Conservation (phyloP, 1,140 invertebrate genomes). For the Hyles vespertilio region DNA sequence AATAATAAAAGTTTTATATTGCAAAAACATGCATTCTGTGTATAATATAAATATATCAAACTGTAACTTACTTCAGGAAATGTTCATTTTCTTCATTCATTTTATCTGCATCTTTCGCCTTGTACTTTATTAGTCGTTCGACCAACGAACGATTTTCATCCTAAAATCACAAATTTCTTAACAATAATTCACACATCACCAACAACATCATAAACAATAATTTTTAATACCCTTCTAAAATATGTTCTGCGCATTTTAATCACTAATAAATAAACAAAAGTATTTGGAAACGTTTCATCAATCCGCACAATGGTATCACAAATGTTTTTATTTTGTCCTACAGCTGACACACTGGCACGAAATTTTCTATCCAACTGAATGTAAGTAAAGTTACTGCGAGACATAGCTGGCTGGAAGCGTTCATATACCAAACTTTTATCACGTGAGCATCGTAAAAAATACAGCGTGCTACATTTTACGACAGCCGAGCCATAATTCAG, state of each 20-base stretch:
- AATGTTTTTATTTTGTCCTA: constrained; percentile 10
- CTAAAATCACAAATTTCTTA: constrained; percentile 73
- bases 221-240: too few relatives aligned
- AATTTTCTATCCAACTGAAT: constrained; percentile 47
- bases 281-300: not conserved
- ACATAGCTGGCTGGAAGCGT: constrained; percentile 41
- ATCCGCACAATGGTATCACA: not conserved
- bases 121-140: constrained; percentile 91
- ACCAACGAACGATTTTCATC: constrained; percentile 93
- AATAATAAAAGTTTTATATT: constrained; percentile 17
- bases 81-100: constrained; percentile 97
- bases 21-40: constrained; percentile 25
- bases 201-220: not conserved
- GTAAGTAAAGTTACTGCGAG: constrained; percentile 39
- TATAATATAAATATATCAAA: constrained; percentile 29
- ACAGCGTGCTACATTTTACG: constrained; percentile 51
- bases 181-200: not conserved
- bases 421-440: constrained; percentile 52
- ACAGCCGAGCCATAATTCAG: constrained; percentile 8
- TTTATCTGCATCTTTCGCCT: constrained; percentile 94
- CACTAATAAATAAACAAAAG: not conserved
- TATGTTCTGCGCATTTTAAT: constrained; percentile 22
- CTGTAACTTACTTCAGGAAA: constrained; percentile 84
- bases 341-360: constrained; percentile 27
- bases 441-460: constrained; percentile 55